Percentiles rank a stretch among this genome's conserved stretches.
phyloP scores from a whole-genome alignment of 2,888 invertebrate genomes.

The Microctonus hyperodae region DNA sequence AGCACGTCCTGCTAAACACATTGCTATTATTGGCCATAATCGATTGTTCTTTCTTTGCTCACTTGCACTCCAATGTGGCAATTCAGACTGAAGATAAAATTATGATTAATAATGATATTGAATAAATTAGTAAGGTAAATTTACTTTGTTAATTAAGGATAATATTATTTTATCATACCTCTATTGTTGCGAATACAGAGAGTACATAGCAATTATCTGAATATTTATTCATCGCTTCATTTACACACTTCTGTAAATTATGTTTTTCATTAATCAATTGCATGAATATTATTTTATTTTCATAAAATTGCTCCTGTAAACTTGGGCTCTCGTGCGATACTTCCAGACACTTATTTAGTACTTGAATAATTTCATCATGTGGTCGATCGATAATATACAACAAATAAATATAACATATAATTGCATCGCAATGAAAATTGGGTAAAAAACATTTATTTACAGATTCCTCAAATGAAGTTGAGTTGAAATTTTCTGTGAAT shows the following conservation, averaged over 20 bases:
- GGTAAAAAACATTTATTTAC: conserved; percentile 63
- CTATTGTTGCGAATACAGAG: conserved; percentile 64
- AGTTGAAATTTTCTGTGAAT: conserved; percentile 41
- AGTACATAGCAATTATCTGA: conserved; percentile 70
- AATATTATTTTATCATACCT: conserved; percentile 53
- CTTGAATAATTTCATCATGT: conserved; percentile 40
- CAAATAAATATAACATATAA: conserved; percentile 67
- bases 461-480: conserved; percentile 33
- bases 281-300: conserved; percentile 58
- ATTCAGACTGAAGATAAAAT: conserved; percentile 52
- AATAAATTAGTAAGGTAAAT: not conserved
- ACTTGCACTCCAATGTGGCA: conserved; percentile 68
- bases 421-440: conserved; percentile 65
- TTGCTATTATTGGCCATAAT: conserved; percentile 51
- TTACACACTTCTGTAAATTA: conserved; percentile 42
- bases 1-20: conserved; percentile 52
- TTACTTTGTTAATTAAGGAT: not conserved
- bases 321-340: conserved; percentile 44
- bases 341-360: conserved; percentile 49
- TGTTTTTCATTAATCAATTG: conserved; percentile 46
- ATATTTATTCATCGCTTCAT: conserved; percentile 57
- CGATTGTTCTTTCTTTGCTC: conserved; percentile 43
- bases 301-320: conserved; percentile 63
- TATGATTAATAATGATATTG: too few relatives aligned
- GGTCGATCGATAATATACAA: conserved; percentile 58